A percentile compares a stretch with the other conserved stretches of the same genome.
Conservation (phyloP, 2,113 vertebrate genomes). For the Natator depressus region DNA sequence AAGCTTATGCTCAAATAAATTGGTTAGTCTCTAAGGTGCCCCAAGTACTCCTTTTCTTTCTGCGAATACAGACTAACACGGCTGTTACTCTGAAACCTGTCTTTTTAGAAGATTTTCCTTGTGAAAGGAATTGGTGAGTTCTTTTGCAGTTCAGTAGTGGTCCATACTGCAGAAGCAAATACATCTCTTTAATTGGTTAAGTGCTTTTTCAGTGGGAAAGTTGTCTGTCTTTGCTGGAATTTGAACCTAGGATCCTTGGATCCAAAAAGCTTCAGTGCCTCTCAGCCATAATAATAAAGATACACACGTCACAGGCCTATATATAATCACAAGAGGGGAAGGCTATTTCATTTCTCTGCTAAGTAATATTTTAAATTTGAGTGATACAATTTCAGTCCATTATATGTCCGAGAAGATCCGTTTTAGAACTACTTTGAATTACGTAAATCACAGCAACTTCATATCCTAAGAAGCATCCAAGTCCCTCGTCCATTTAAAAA, state of each 20-base stretch:
- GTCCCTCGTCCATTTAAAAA: constrained; percentile 28
- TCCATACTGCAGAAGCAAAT: neutral
- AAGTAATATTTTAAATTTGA: constrained; percentile 21
- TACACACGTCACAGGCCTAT: neutral
- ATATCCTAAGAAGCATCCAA: constrained; percentile 15
- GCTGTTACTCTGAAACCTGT: too few relatives aligned
- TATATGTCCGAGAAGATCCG: neutral
- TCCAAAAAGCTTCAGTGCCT: constrained; percentile 9
- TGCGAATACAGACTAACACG: too few relatives aligned
- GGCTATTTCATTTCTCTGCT: neutral
- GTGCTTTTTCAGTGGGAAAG: neutral
- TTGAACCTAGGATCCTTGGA: neutral
- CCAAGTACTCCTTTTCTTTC: too few relatives aligned
- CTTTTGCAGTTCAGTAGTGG: neutral
- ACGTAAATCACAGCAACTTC: constrained; percentile 1
- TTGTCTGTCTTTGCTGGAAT: constrained; percentile 30
- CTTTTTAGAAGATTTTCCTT: neutral
- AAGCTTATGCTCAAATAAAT: too few relatives aligned
- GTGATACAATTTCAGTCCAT: neutral
- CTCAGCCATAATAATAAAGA: neutral
- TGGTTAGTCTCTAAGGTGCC: too few relatives aligned
- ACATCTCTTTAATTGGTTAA: neutral
- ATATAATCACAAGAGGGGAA: neutral
- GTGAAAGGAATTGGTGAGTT: neutral
- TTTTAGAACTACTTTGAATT: constrained; percentile 32